Evolutionary conservation across 2,797 vertebrate genomes (phyloP).

Genomic region (Pseudochirops cupreus): DNA sequence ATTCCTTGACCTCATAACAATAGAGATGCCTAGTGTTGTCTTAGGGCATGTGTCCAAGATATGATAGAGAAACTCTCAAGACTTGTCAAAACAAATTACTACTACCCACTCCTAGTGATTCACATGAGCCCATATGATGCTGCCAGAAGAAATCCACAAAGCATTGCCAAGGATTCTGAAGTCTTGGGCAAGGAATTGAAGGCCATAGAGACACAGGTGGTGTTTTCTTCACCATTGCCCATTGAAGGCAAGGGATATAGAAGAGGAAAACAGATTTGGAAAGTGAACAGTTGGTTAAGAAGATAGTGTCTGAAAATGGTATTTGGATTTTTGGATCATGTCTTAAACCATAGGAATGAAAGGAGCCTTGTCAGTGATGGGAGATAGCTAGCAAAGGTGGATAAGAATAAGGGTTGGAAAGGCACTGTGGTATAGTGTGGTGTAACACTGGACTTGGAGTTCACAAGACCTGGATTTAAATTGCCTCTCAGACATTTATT

Average conservation of each 20-base stretch:
- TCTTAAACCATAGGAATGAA: not conserved
- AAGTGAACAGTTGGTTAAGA: not conserved
- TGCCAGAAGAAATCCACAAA: not conserved
- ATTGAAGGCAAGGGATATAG: not conserved
- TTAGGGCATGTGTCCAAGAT: not conserved
- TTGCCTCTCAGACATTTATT: not conserved
- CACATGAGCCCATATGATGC: slow-evolving; percentile 1
- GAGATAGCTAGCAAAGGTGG: not conserved
- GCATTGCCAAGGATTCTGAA: not conserved
- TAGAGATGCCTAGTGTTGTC: not conserved
- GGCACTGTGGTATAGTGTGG: not conserved
- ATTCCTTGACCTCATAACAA: not conserved
- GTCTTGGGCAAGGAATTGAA: not conserved
- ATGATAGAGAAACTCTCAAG: not conserved
- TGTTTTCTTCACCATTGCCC: not conserved
- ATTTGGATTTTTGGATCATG: not conserved
- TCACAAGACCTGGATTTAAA: not conserved
- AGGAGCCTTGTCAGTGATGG: not conserved
- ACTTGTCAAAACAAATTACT: not conserved
- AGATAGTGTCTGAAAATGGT: not conserved
- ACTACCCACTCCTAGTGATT: not conserved
- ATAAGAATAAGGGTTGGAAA: not conserved
- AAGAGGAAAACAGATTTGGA: slow-evolving; percentile 6
- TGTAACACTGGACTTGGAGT: not conserved
- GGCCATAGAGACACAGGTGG: not conserved